Percentiles rank a stretch among this genome's conserved stretches.
phyloP scores from a whole-genome alignment of 2,888 invertebrate genomes.

The Anticlea derivata region DNA sequence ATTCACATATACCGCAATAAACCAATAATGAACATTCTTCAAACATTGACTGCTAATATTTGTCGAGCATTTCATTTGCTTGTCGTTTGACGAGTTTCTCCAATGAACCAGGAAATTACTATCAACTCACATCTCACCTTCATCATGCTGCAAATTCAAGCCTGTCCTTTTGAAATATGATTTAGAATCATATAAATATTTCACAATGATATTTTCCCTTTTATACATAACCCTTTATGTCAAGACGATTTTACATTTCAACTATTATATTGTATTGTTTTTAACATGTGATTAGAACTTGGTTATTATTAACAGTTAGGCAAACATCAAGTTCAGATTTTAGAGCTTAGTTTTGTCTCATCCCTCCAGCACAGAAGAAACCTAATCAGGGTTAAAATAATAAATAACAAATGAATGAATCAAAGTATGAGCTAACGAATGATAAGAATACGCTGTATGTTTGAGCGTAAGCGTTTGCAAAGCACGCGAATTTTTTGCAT shows the following conservation, averaged over 20 bases:
- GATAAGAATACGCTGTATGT: neutral
- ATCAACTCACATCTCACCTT: constrained; percentile 4
- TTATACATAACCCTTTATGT: too few species aligned
- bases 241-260: too few species aligned
- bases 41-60: constrained; percentile 13
- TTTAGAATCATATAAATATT: too few species aligned
- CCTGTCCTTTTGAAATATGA: neutral
- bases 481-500: constrained; percentile 7
- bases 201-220: neutral
- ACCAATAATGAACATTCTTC: constrained; percentile 4
- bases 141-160: neutral
- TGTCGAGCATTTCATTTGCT: constrained; percentile 5
- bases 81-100: neutral
- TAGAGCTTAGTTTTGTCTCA: too few species aligned
- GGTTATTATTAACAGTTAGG: too few species aligned
- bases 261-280: too few species aligned
- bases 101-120: constrained; percentile 9
- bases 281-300: too few species aligned
- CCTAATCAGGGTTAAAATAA: neutral
- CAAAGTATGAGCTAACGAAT: neutral
- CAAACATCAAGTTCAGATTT: too few species aligned
- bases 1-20: neutral
- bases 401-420: neutral
- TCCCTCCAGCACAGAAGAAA: too few species aligned
- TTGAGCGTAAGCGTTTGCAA: neutral